phyloP scores from a whole-genome alignment of 1,140 invertebrate genomes.

The Penaeus chinensis region DNA sequence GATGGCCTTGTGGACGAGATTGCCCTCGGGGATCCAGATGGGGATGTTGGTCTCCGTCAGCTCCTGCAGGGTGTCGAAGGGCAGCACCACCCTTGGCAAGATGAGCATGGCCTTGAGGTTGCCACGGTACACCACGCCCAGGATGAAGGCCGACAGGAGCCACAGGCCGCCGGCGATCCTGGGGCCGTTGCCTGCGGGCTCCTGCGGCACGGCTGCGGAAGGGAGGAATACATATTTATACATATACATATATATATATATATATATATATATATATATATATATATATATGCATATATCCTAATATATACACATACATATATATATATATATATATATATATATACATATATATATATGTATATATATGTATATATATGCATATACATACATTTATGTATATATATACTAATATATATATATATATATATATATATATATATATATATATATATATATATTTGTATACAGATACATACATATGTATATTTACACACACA shows the following conservation, averaged over 20 bases:
- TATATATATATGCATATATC: slow-evolving; percentile 18
- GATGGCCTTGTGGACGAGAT: neutral
- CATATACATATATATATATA: neutral
- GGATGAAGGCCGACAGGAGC: neutral
- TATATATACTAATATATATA: neutral
- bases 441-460: neutral
- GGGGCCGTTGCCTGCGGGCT: neutral
- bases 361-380: slow-evolving; percentile 1
- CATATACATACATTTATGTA: neutral
- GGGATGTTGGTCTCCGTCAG: neutral
- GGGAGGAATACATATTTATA: neutral
- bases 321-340: slow-evolving; percentile 13
- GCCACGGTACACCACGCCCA: neutral
- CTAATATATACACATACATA: neutral
- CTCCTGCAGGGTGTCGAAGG: slow-evolving; percentile 18
- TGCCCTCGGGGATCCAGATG: neutral
- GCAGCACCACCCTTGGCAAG: neutral
- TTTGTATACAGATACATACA: neutral
- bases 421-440: slow-evolving; percentile 9
- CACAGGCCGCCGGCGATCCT: neutral
- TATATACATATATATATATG: slow-evolving; percentile 13
- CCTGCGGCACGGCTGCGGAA: neutral
- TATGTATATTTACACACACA: slow-evolving; percentile 4
- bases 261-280: slow-evolving; percentile 24
- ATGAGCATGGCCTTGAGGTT: slow-evolving; percentile 14